A percentile compares a stretch with the other conserved stretches of the same genome.
These are phyloP conservation scores for Euborellia annulipes DNA, from an alignment of 1,140 invertebrate species.

Conservation along the genomic window DNA sequence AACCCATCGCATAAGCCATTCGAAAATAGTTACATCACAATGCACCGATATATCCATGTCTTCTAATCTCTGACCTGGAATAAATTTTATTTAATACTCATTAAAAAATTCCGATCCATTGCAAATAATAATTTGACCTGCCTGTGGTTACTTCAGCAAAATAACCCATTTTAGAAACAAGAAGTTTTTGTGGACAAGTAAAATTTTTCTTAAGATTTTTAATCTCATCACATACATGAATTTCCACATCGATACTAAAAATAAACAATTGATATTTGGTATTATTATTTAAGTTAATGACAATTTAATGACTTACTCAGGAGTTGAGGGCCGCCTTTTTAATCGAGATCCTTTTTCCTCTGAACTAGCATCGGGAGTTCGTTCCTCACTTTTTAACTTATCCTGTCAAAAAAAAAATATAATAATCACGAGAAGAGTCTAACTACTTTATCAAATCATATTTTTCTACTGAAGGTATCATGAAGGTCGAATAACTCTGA, in stretches of 20 bases:
- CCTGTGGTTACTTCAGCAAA: slow-evolving; percentile 74
- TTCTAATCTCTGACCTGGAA: slow-evolving; percentile 55
- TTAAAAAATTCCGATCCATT: background rate
- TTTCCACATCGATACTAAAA: slow-evolving; percentile 59
- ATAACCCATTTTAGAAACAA: slow-evolving; percentile 85
- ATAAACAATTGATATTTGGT: too few relatives aligned
- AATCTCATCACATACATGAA: slow-evolving; percentile 75
- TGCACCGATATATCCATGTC: slow-evolving; percentile 96
- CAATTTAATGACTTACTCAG: too few relatives aligned
- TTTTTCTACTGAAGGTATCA: too few relatives aligned
- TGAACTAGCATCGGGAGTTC: too few relatives aligned
- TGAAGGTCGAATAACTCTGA: too few relatives aligned
- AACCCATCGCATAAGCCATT: slow-evolving; percentile 94
- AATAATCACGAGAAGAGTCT: too few relatives aligned
- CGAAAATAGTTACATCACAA: slow-evolving; percentile 84
- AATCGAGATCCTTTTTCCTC: too few relatives aligned
- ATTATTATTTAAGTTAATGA: too few relatives aligned
- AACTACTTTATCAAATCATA: too few relatives aligned
- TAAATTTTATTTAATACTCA: background rate
- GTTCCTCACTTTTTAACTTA: too few relatives aligned
- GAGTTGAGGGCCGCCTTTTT: too few relatives aligned
- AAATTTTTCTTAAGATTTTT: slow-evolving; percentile 79
- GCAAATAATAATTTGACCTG: slow-evolving; percentile 20
- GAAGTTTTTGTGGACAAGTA: slow-evolving; percentile 63
- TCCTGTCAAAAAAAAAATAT: too few relatives aligned